Percentiles rank a stretch among this genome's conserved stretches.
Conservation (phyloP, 2,113 vertebrate genomes). For the Perognathus longimembris region DNA sequence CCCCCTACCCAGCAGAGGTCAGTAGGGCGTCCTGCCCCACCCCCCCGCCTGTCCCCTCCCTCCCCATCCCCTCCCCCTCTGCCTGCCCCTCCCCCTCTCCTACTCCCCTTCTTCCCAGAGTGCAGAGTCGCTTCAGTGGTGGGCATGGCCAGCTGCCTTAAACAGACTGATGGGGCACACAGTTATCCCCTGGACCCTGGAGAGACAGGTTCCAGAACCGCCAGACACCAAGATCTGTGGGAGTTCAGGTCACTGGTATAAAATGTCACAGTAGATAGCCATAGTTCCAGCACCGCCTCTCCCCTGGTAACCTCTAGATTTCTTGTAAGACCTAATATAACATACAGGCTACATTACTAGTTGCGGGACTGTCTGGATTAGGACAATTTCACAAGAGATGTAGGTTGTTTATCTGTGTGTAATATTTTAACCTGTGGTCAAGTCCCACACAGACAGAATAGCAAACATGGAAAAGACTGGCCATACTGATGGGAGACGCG, state of each 20-base stretch:
- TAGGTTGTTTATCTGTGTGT: too few relatives aligned
- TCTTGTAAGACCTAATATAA: background rate
- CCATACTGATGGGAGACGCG: too few relatives aligned
- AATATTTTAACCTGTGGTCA: background rate
- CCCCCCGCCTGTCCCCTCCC: too few relatives aligned
- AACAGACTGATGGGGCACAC: background rate
- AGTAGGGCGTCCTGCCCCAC: background rate
- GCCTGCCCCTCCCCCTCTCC: too few relatives aligned
- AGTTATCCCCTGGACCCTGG: background rate
- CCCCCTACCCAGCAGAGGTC: background rate
- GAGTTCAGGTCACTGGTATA: background rate
- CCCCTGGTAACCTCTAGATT: background rate
- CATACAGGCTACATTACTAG: background rate
- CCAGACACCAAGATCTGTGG: background rate
- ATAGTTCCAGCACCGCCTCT: background rate
- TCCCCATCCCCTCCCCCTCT: too few relatives aligned
- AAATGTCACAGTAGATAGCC: background rate
- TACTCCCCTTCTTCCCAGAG: background rate
- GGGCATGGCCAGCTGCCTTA: too few relatives aligned
- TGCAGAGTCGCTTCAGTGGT: background rate
- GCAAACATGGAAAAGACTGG: background rate
- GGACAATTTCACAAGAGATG: background rate
- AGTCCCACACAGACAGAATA: background rate
- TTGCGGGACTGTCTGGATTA: background rate
- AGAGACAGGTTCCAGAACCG: too few relatives aligned